phyloP scores from a whole-genome alignment of 1,140 invertebrate genomes.

The Aphis gossypii region DNA sequence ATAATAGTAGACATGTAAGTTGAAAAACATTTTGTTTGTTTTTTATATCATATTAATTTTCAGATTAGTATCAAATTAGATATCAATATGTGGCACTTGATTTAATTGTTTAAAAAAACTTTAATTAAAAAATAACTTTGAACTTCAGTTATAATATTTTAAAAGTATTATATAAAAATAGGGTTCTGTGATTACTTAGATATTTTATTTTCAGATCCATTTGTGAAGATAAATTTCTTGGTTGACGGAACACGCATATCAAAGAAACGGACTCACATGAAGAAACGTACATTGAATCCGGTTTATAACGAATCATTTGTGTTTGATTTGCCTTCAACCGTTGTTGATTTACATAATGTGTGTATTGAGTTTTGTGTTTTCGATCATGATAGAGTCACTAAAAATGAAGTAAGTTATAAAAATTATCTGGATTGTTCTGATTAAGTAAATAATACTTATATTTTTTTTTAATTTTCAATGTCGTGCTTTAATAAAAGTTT shows the following conservation, averaged over 20 bases:
- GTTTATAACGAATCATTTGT: constrained; percentile 98
- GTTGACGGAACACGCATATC: constrained; percentile 97
- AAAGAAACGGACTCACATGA: constrained; percentile 99
- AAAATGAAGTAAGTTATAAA: constrained; percentile 82
- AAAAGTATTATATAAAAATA: background rate
- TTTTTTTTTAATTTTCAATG: background rate
- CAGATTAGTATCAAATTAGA: background rate
- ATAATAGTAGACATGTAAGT: background rate
- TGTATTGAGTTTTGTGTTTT: constrained; percentile 91
- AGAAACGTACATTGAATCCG: constrained; percentile 95
- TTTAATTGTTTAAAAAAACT: background rate
- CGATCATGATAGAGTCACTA: constrained; percentile 97
- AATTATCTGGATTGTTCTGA: background rate
- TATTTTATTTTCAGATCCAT: constrained; percentile 71
- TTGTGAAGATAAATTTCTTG: constrained; percentile 96
- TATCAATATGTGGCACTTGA: background rate
- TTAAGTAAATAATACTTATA: background rate
- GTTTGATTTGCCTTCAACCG: constrained; percentile 80
- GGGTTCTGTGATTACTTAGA: background rate
- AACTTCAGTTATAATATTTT: background rate
- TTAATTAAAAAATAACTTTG: background rate
- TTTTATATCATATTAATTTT: background rate
- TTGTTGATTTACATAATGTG: constrained; percentile 86
- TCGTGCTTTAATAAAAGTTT: background rate
- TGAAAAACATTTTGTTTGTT: background rate